Conservation (phyloP, 2,113 vertebrate genomes). For the Tympanuchus pallidicinctus region DNA sequence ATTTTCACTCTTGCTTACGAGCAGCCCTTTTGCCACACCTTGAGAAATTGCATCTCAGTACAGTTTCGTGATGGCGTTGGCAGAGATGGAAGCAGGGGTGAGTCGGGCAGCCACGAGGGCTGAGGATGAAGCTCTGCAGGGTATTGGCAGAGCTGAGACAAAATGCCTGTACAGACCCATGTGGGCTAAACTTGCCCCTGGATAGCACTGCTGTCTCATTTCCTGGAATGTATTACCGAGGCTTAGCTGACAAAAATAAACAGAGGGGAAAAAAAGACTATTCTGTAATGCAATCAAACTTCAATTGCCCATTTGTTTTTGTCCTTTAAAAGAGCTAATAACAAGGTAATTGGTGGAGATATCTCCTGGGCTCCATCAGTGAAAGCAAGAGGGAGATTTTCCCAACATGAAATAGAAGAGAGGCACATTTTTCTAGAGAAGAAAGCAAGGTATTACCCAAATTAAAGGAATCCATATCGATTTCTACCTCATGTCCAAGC, state of each 20-base stretch:
- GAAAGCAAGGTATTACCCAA: neutral
- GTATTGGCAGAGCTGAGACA: neutral
- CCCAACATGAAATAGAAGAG: neutral
- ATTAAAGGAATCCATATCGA: neutral
- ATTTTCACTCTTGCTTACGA: neutral
- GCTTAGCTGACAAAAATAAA: conserved; percentile 17
- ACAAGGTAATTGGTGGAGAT: conserved; percentile 16
- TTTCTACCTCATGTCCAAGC: neutral
- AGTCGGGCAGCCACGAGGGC: fast-evolving
- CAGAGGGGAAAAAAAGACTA: neutral
- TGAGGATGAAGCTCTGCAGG: neutral
- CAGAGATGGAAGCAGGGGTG: neutral
- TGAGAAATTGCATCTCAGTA: neutral
- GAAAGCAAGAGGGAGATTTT: conserved; percentile 8
- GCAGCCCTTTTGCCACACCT: neutral
- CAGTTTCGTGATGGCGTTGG: neutral
- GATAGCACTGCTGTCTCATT: neutral
- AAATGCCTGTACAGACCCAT: neutral
- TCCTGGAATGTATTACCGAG: conserved; percentile 16
- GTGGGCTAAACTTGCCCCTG: neutral
- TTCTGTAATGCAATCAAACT: conserved; percentile 25
- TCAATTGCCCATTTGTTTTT: conserved; percentile 24
- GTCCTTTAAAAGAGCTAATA: conserved; percentile 45
- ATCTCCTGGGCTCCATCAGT: conserved; percentile 23
- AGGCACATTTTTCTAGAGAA: neutral